phyloP scores from a whole-genome alignment of 2,888 invertebrate species.

The Yponomeuta malinellus region DNA sequence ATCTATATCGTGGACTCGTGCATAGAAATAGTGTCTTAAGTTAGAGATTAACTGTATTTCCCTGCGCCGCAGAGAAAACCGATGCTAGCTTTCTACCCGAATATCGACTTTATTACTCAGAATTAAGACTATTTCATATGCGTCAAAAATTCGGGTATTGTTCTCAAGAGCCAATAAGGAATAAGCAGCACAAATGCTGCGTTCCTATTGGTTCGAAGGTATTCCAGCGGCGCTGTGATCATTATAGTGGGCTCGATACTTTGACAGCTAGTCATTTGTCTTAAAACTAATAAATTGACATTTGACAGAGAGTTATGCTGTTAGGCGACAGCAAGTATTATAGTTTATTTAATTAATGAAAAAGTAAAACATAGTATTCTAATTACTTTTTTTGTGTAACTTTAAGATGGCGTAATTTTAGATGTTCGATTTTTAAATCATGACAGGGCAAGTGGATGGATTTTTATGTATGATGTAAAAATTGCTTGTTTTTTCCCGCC shows the following conservation, averaged over 20 bases:
- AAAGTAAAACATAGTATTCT: slow-evolving; percentile 30
- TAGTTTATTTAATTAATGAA: slow-evolving; percentile 25
- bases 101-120: not conserved
- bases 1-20: not conserved
- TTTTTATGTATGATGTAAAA: slow-evolving; percentile 26
- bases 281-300: slow-evolving; percentile 41
- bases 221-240: not conserved
- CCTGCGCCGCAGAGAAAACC: not conserved
- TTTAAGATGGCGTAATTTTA: slow-evolving; percentile 72
- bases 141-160: not conserved
- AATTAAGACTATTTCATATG: too few relatives aligned
- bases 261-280: slow-evolving; percentile 65
- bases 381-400: slow-evolving; percentile 39
- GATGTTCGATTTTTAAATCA: slow-evolving; percentile 65
- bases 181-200: not conserved
- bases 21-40: slow-evolving; percentile 10
- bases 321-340: slow-evolving; percentile 49
- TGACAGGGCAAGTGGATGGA: slow-evolving; percentile 65
- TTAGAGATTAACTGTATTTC: not conserved
- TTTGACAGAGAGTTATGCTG: slow-evolving; percentile 43
- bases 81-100: not conserved
- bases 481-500: not conserved
- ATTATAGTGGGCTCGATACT: slow-evolving; percentile 25
- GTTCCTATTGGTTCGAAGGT: not conserved
- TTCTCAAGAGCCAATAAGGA: not conserved